Conservation (phyloP, 2,797 vertebrate species). For the Coracias cyanogaster region DNA sequence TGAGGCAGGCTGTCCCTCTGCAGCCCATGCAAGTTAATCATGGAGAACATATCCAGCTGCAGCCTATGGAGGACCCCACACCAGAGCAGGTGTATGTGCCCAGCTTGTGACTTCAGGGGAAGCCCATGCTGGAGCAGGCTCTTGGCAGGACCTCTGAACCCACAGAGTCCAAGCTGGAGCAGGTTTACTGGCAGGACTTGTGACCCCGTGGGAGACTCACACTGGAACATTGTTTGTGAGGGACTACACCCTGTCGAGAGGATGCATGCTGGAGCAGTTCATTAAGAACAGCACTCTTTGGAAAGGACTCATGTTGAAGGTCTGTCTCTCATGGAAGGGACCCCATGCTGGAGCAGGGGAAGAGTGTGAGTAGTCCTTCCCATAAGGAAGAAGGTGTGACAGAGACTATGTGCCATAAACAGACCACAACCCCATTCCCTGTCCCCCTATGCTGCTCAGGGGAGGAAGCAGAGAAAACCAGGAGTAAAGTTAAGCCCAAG, state of each 20-base stretch:
- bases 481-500: neutral
- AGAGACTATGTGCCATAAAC: neutral
- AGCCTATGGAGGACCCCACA: neutral
- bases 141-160: neutral
- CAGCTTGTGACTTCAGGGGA: neutral
- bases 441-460: no score
- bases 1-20: neutral
- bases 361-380: neutral
- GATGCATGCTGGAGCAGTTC: neutral
- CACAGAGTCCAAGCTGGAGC: neutral
- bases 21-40: neutral
- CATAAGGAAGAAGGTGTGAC: neutral
- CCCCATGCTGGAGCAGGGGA: neutral
- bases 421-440: neutral
- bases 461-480: neutral
- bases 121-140: neutral
- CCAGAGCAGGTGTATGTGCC: neutral
- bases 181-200: neutral
- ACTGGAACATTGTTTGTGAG: neutral
- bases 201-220: neutral
- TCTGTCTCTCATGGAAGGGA: neutral
- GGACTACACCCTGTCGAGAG: neutral
- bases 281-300: neutral
- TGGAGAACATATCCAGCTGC: neutral
- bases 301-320: neutral